Base-by-base conservation (phyloP, 2,888 invertebrate genomes). In the Diaprepes abbreviatus region DNA sequence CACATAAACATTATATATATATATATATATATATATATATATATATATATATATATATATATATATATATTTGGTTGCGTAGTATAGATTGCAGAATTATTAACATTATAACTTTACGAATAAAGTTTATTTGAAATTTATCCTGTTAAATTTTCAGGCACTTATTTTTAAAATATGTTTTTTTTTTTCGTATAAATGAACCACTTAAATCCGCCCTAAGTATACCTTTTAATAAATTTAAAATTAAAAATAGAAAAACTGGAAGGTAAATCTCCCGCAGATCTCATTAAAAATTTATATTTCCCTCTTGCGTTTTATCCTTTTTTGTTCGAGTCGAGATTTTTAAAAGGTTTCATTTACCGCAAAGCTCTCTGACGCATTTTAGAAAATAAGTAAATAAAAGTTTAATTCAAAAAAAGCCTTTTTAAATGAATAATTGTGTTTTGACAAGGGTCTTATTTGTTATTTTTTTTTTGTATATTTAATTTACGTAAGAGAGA, bases 261-360 rank as follows among this genome's bases (percentile, higher is more conserved):
- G n/a, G 10, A 48, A 24, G 14, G 12, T 28, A 48, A n/a, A 48
- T 28, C 28, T 48, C 28, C n/a, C 6, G 28, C 24, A 28, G 14
- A 62, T 12, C 36, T 52, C 38, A 50, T 50, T 36, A 62, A 60
- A 60, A 60, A 62, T 48, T 62, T 19, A 50, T 36, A 50, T 62
- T 50, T 62, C 19, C 50, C 62, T 58, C 14, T 40, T 43, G 7
- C 58, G n/a, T 55, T 36, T 35, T 12, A 55, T 35, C 38, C 36
- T 6, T 36, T n/a, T 24, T 55, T 54, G 36, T 35, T 36, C 36
- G 14, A 17, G 43, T 33, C 19, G 45, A 43, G 43, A 43, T 24
- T 43, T 50, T 59, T 38, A 59, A 59, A 45, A 59, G 24, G 33
- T 59, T 59, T 59, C 45, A 12, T 45, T 45, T 35, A 19, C 36